Conservation (phyloP, 2,888 invertebrate genomes). For the Eilema caniola region DNA sequence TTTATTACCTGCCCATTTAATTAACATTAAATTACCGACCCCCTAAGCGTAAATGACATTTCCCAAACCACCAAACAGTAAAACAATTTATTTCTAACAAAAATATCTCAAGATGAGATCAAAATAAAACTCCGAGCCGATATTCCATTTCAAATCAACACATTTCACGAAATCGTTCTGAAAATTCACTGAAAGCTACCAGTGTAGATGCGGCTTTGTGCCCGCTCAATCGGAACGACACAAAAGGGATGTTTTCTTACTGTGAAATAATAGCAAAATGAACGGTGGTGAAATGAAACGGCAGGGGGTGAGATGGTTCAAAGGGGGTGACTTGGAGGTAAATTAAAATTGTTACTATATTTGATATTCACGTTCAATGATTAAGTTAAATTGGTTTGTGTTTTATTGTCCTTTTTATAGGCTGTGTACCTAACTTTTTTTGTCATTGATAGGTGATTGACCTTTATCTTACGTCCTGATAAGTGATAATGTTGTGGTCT, state of each 20-base stretch:
- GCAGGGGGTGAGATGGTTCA: constrained; percentile 14
- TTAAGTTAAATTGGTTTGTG: constrained; percentile 41
- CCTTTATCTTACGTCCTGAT: background rate
- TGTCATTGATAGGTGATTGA: background rate
- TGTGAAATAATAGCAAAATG: constrained; percentile 52
- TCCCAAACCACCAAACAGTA: background rate
- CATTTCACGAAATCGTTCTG: constrained; percentile 6
- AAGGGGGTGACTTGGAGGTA: constrained; percentile 16
- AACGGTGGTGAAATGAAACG: constrained; percentile 24
- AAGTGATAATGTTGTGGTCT: too few relatives aligned
- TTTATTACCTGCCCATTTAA: too few relatives aligned
- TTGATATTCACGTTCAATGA: constrained; percentile 41
- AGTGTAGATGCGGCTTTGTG: constrained; percentile 24
- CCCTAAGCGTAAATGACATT: background rate
- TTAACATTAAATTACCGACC: background rate
- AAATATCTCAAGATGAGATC: background rate
- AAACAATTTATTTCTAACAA: background rate
- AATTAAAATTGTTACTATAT: constrained; percentile 51
- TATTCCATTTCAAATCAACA: constrained; percentile 19
- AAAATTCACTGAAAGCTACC: constrained; percentile 23
- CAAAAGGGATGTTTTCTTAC: constrained; percentile 52
- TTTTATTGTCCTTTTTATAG: background rate
- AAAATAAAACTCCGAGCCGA: background rate
- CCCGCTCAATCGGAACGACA: constrained; percentile 37
- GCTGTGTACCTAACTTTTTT: background rate